Percentiles rank a stretch among this genome's conserved stretches.
phyloP scores from a whole-genome alignment of 2,888 invertebrate genomes.

The Lasioglossum zephyrum region DNA sequence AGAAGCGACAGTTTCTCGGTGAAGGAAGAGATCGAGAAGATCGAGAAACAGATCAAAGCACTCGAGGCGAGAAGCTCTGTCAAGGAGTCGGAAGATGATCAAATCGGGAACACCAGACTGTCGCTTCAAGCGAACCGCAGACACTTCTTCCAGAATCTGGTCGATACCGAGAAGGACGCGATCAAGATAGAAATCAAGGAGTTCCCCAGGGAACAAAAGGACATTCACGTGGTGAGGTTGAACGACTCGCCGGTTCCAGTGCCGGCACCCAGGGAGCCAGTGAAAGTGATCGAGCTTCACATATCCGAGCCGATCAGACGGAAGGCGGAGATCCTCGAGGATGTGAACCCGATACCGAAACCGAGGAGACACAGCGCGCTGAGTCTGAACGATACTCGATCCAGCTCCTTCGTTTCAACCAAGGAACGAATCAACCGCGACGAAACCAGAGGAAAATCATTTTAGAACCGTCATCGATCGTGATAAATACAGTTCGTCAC shows the following conservation, averaged over 20 bases:
- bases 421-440: constrained; percentile 39
- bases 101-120: constrained; percentile 59
- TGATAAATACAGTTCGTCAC: background rate
- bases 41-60: constrained; percentile 79
- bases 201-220: constrained; percentile 77
- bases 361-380: constrained; percentile 85
- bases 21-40: constrained; percentile 81
- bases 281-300: constrained; percentile 85
- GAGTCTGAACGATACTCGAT: constrained; percentile 52
- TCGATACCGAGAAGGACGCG: constrained; percentile 62
- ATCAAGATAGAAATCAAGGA: constrained; percentile 78
- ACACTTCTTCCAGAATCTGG: constrained; percentile 77
- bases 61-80: constrained; percentile 71
- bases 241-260: constrained; percentile 71
- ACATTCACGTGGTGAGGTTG: constrained; percentile 77
- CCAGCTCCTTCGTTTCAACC: background rate
- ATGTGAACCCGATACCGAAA: constrained; percentile 86
- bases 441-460: constrained; percentile 66
- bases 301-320: constrained; percentile 85
- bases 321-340: constrained; percentile 74
- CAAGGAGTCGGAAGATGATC: constrained; percentile 48
- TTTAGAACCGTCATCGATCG: constrained; percentile 53
- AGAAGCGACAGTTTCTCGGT: constrained; percentile 79
- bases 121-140: constrained; percentile 77
- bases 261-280: constrained; percentile 71